A percentile compares a stretch with the other conserved stretches of the same genome.
Evolutionary conservation across 2,797 vertebrate genomes (phyloP).

Genomic region (Podargus strigoides): DNA sequence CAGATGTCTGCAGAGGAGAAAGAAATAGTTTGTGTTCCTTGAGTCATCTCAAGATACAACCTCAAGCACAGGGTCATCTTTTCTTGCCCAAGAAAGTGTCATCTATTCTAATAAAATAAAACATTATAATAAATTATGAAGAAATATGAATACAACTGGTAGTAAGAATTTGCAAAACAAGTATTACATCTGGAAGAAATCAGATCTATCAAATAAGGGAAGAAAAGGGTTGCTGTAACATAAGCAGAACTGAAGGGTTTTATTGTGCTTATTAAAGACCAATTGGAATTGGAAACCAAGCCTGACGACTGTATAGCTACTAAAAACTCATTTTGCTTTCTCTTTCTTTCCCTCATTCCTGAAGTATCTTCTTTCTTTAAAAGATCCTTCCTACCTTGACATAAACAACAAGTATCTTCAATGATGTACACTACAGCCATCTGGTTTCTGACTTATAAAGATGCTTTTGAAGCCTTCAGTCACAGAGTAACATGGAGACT

Average conservation of each 20-base stretch:
- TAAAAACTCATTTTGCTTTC: neutral
- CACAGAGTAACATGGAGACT: neutral
- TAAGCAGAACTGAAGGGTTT: neutral
- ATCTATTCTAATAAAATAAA: neutral
- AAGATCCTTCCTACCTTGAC: neutral
- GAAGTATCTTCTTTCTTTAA: neutral
- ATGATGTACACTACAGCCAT: neutral
- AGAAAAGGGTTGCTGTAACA: neutral
- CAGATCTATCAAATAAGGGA: neutral
- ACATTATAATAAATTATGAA: neutral
- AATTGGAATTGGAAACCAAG: neutral
- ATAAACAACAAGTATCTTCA: neutral
- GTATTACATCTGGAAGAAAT: neutral
- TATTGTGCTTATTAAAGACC: neutral
- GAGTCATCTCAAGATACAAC: neutral
- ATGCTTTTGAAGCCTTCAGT: neutral
- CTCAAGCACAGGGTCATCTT: neutral
- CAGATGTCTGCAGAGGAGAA: neutral
- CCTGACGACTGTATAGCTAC: neutral
- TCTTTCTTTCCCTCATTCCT: neutral
- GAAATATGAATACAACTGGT: neutral
- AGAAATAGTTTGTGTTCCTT: neutral
- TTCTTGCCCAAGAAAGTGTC: neutral
- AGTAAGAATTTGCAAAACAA: neutral
- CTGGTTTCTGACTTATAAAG: neutral